Base-by-base conservation (phyloP, 2,797 vertebrate species). In the Lerista edwardsae region DNA sequence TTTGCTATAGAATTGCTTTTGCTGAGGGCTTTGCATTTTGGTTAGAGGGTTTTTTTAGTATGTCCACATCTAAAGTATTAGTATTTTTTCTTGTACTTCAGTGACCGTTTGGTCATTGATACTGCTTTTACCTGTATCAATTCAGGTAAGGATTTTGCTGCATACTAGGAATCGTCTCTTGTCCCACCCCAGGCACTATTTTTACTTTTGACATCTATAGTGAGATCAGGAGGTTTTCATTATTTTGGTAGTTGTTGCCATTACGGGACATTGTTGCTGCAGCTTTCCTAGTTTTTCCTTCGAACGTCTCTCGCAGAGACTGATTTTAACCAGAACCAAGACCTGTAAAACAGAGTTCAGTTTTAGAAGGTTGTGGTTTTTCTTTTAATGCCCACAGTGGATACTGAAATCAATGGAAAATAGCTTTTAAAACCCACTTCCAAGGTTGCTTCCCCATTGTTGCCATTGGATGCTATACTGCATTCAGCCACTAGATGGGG, bases 1-100 rank as follows among this genome's bases (percentile, higher is more conserved):
- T 80, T 3, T 64, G 3, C 80, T 71, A 19, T 47, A 29, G 23
- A 59, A 27, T 59, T 86, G 73, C 47, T 3, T 91, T 90, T 84
- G 82, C 71, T 89, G 69, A 15, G 15, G 15, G 51, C 8, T 17
- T 55, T 55, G 14, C 51, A 55, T 55, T 55, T 55, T 55, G 51
- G 51, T 55, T 17, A 55, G 51, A n/a, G n/a, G n/a, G 51, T 3
- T 55, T 55, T 55, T 55, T 55, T 19, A 2, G 0, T 11, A 80
- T 86, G 80, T 34, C 11, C 21, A 83, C 25, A 44, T 21, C 14
- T 8, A 1, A 74, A 75, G 36, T 61, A 79, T 27, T 34, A 6
- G 77, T 29, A 51, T 10, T 14, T 1, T 67, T 47, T 29, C 51
- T 55, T 81, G 25, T 39, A 8, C 23, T 76, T 39, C 19, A 62